phyloP scores from a whole-genome alignment of 92 coral and sea anemone species.

The Hydrozoanthus gracilis region DNA sequence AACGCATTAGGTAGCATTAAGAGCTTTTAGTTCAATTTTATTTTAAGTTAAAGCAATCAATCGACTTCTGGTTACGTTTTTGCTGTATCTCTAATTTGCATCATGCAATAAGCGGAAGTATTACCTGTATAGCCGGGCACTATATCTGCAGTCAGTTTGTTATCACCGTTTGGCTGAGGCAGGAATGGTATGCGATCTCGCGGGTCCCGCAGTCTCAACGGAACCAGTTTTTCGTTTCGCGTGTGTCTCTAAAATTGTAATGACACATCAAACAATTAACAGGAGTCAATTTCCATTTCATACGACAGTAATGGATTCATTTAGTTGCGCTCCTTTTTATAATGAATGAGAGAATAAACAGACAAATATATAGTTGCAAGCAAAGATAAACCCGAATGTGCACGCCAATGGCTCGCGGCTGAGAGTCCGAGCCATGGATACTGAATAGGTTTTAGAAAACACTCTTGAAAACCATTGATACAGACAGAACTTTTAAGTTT shows the following conservation, averaged over 20 bases:
- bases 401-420: too few relatives aligned
- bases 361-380: neutral
- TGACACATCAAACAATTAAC: neutral
- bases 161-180: slow-evolving; percentile 92
- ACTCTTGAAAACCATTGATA: too few relatives aligned
- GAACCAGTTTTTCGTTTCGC: slow-evolving; percentile 85
- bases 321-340: neutral
- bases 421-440: too few relatives aligned
- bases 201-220: slow-evolving; percentile 68
- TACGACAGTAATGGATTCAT: neutral
- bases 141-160: slow-evolving; percentile 89
- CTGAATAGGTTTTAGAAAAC: too few relatives aligned
- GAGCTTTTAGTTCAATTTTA: neutral
- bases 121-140: slow-evolving; percentile 93
- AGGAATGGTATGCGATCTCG: slow-evolving; percentile 64
- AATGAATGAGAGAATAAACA: neutral
- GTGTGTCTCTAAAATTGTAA: slow-evolving; percentile 80
- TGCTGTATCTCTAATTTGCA: neutral
- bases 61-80: neutral
- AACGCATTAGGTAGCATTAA: neutral
- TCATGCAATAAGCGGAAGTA: slow-evolving; percentile 6
- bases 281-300: neutral
- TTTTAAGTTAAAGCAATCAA: neutral
- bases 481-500: too few relatives aligned
- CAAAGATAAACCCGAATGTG: neutral